Percentiles rank a stretch among this genome's conserved stretches.
These are phyloP conservation scores for Grallaria varia DNA, from an alignment of 2,113 vertebrate genomes.

Conservation along the genomic window DNA sequence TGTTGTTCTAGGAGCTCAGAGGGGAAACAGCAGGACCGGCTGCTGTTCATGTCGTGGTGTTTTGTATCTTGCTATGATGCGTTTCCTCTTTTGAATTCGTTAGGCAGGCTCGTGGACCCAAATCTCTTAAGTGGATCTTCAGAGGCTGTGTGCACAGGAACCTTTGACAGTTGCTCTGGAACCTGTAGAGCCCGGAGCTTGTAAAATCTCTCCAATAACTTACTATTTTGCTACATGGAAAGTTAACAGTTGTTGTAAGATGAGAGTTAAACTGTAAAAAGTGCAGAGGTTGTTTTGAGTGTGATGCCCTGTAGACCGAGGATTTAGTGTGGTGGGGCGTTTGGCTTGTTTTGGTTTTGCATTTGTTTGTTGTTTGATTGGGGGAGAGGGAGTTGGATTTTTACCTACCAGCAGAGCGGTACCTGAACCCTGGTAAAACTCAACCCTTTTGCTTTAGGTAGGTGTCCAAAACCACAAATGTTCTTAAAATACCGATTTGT, in stretches of 20 bases:
- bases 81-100: neutral
- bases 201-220: neutral
- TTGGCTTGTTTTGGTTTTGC: neutral
- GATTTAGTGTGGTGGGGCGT: neutral
- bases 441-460: neutral
- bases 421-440: neutral
- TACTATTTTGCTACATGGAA: neutral
- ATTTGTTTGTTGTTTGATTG: neutral
- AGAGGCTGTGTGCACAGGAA: neutral
- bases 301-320: fast-evolving
- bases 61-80: neutral
- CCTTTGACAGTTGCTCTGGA: neutral
- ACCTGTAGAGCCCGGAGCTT: neutral
- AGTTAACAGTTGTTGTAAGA: neutral
- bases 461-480: neutral
- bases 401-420: neutral
- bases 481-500: neutral
- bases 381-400: neutral
- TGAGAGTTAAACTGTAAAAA: neutral
- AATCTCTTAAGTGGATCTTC: fast-evolving
- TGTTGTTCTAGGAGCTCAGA: neutral
- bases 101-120: fast-evolving
- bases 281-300: neutral
- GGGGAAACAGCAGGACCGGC: neutral
- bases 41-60: neutral